phyloP scores from a whole-genome alignment of 2,113 vertebrate genomes.

The Progne subis region DNA sequence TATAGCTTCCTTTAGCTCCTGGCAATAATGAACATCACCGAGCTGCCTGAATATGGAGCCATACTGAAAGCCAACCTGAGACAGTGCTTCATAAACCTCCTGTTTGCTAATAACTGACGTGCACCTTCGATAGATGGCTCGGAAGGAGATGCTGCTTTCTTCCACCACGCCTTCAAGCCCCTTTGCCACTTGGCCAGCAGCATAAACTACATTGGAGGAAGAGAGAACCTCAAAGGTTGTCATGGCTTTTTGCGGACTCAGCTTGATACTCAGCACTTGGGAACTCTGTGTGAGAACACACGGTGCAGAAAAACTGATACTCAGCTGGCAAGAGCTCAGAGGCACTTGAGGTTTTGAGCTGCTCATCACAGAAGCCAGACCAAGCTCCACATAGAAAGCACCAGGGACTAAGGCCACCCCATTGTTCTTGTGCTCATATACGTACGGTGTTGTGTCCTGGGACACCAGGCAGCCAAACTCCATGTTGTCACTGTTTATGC shows the following conservation, averaged over 20 bases:
- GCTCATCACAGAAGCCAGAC: constrained; percentile 75
- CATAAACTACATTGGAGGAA: constrained; percentile 66
- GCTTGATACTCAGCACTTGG: constrained; percentile 73
- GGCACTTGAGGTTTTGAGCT: constrained; percentile 73
- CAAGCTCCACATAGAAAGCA: constrained; percentile 82
- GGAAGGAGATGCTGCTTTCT: constrained; percentile 73
- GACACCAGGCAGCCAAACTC: constrained; percentile 75
- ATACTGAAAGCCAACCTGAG: constrained; percentile 81
- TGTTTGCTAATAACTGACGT: constrained; percentile 53
- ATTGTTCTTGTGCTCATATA: constrained; percentile 84
- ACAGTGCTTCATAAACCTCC: constrained; percentile 78
- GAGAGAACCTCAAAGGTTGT: constrained; percentile 80
- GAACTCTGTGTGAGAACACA: constrained; percentile 72
- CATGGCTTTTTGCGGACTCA: constrained; percentile 50
- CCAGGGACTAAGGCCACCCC: constrained; percentile 79
- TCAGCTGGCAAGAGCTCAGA: constrained; percentile 71
- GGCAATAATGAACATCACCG: constrained; percentile 74
- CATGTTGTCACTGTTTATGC: constrained; percentile 27
- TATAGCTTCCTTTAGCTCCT: constrained; percentile 82
- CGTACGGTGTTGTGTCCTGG: constrained; percentile 46
- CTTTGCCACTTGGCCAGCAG: constrained; percentile 73
- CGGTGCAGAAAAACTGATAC: constrained; percentile 74
- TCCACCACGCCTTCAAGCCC: constrained; percentile 45
- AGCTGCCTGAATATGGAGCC: constrained; percentile 79
- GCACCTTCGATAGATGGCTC: constrained; percentile 76